Evolutionary conservation across 2,113 vertebrate species (phyloP), one percentile per base, ranked within the genome.

Genomic region (Grantiella picta): DNA sequence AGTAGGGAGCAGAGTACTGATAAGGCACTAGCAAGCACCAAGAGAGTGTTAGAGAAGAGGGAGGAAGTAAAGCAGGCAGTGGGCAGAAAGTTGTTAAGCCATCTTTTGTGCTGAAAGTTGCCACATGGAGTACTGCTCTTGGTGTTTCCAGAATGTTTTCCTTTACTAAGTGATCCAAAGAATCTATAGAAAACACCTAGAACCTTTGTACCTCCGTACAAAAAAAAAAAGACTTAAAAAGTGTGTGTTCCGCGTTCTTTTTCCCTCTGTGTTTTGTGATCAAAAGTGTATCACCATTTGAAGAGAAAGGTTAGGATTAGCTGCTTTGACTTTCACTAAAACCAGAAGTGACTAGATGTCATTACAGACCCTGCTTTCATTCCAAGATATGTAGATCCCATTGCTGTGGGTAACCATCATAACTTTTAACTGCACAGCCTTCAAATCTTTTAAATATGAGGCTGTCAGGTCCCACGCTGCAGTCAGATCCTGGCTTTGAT

Each of bases 371-470:
- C 69, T 68, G 23, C 59, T 82, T 88, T 88, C 35, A 44, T 92
- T 85, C 19, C 68, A 54, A 31, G 78, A 77, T 59, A 50, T 4
- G 33, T 88, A 70, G 61, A 68, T 50, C 21, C 13, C 33, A 11
- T 25, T 94, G 75, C 49, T 92, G 59, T 66, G 90, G 78, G 80
- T 65, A 95, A 63, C 42, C 12, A 40, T 38, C 40, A 23, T 38
- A 95, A 35, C 38, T 93, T 93, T 82, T 59, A 92, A 95, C 21
- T 85, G 33, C 35, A 77, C 50, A 31, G 29, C 42, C 83, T 95
- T 93, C 50, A 82, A 94, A 93, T 90, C 82, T 91, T 95, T 95
- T 83, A 95, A 95, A 90, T 94, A 95, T 82, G 84, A 91, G 31
- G 35, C 61, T 96, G 81, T 85, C 73, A 85, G n/a, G 14, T 79